Percentiles rank a stretch among this genome's conserved stretches.
These are phyloP conservation scores for Malacoraja senta DNA, from an alignment of 2,797 vertebrate species.

Conservation along the genomic window DNA sequence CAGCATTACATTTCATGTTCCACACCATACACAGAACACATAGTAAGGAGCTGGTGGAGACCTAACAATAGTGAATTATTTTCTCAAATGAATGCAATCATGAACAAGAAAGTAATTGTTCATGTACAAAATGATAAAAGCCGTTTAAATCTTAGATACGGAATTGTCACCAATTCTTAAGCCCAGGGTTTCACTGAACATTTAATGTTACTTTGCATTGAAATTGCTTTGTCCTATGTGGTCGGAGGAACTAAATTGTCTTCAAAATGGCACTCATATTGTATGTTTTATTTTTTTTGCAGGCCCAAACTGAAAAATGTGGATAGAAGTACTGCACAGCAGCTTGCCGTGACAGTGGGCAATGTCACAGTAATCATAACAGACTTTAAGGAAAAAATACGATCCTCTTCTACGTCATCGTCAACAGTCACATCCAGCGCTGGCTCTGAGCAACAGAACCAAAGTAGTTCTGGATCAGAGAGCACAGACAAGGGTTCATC, in stretches of 20 bases:
- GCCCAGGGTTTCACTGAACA: background rate
- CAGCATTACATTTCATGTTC: no score
- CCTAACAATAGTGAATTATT: background rate
- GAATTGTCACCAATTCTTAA: background rate
- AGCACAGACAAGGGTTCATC: conserved; percentile 98
- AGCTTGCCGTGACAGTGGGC: conserved; percentile 94
- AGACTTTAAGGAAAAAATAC: conserved; percentile 99
- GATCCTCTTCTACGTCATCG: conserved; percentile 93
- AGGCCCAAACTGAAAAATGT: conserved; percentile 98
- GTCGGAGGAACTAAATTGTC: background rate
- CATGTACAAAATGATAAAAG: background rate
- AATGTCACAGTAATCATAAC: conserved; percentile 99
- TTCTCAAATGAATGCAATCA: background rate
- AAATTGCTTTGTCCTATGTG: background rate
- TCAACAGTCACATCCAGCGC: conserved; percentile 96
- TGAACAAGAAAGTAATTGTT: background rate
- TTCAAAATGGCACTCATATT: background rate
- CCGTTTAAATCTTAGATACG: background rate
- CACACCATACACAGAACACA: no score
- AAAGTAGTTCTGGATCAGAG: conserved; percentile 95
- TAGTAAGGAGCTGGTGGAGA: no score
- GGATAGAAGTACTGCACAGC: conserved; percentile 94
- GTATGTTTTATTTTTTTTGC: conserved; percentile 44
- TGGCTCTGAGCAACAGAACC: conserved; percentile 95
- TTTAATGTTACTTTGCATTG: background rate